Evolutionary conservation across 2,113 vertebrate species (phyloP), one percentile per base, ranked within the genome.

Genomic region (Oreotragus oreotragus): DNA sequence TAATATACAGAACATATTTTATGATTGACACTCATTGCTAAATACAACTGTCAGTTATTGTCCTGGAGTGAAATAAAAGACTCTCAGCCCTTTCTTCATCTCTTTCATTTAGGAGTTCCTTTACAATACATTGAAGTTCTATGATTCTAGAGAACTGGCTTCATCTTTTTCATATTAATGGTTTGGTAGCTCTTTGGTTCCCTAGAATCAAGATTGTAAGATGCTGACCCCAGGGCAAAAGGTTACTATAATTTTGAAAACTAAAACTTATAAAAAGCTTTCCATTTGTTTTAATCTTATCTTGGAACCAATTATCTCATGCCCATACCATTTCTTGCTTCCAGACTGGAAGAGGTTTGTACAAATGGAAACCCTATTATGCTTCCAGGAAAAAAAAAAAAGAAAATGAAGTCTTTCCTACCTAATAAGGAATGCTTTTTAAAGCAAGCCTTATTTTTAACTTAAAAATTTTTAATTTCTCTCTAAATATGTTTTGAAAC

Each of bases 351-450:
- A 97, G 76, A 36, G 36, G 3, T 64, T 91, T 96, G 33, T 66
- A 91, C 30, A 93, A 95, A 88, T 87, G 93, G 88, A 85, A 96
- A 76, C 36, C 23, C 85, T 97, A 64, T 92, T 96, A 91, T 97
- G 45, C 88, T 94, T 91, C 88, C 70, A 92, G 60, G 33, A 93
- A 91, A 94, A 84, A 95, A 43, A 33, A 47, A 23, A 73, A 64
- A 95, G 43, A 64, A 92, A 73, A 80, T 90, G 62, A 88, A 94
- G n/a, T 39, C 33, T 79, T n/a, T 84, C 25, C 88, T 95, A 70
- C 96, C 49, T 98, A 96, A 95, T 93, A 98, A 98, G 88, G 95
- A 62, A 87, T 91, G 64, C 57, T 93, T 55, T 91, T 92, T 87
- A 92, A 87, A 92, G 36, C 58, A 83, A 62, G 79, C 66, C 88